Conservation (phyloP, 2,888 invertebrate genomes). For the Elgonia sp. region DNA sequence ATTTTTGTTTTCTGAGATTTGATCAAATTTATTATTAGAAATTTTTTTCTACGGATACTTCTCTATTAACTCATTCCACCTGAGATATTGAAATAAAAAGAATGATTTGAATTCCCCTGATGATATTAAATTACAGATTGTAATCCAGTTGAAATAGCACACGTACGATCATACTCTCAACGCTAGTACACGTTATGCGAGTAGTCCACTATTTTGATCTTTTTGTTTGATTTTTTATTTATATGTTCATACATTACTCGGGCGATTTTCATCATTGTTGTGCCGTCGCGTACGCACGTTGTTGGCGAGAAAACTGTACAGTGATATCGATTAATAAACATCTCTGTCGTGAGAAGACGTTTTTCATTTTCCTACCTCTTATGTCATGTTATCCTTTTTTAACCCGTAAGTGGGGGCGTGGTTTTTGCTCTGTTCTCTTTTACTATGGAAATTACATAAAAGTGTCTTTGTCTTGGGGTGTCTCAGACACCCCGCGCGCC, state of each 20-base stretch:
- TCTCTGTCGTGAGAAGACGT: slow-evolving; percentile 84
- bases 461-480: too few relatives aligned
- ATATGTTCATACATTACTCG: background rate
- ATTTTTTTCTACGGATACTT: background rate
- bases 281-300: slow-evolving; percentile 85
- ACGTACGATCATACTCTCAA: slow-evolving; percentile 78
- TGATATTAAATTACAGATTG: slow-evolving; percentile 50
- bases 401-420: too few relatives aligned
- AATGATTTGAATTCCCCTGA: slow-evolving; percentile 57
- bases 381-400: background rate
- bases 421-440: too few relatives aligned
- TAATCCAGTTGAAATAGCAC: slow-evolving; percentile 69
- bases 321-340: slow-evolving; percentile 86
- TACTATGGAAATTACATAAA: too few relatives aligned
- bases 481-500: too few relatives aligned
- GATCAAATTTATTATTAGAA: background rate
- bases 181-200: slow-evolving; percentile 79
- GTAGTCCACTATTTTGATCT: slow-evolving; percentile 78
- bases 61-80: background rate
- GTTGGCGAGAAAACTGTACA: slow-evolving; percentile 86
- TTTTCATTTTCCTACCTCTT: slow-evolving; percentile 7
- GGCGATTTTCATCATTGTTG: slow-evolving; percentile 80
- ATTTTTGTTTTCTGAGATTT: background rate
- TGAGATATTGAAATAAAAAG: slow-evolving; percentile 33
- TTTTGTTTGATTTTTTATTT: slow-evolving; percentile 70